Evolutionary conservation across 1,140 invertebrate genomes (phyloP).

Genomic region (Aphelinus certus): DNA sequence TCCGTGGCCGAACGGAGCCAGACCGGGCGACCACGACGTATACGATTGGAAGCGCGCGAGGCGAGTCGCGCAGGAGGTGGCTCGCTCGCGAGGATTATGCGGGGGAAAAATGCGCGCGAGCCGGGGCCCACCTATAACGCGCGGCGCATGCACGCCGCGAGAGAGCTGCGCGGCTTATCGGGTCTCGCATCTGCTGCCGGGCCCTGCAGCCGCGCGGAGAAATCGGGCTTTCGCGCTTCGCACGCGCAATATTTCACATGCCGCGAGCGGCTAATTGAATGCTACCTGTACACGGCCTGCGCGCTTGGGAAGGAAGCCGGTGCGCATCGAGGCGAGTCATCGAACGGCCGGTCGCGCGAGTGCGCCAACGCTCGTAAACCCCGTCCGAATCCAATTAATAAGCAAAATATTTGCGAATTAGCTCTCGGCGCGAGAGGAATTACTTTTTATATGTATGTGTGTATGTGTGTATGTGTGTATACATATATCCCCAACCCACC

Average conservation of each 20-base stretch:
- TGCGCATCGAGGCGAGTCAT: background rate
- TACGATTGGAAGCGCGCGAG: too few species aligned
- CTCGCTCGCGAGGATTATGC: too few species aligned
- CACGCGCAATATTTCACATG: conserved; percentile 62
- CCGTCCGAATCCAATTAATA: conserved; percentile 33
- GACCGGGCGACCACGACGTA: too few species aligned
- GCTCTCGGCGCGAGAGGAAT: background rate
- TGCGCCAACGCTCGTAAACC: conserved; percentile 15
- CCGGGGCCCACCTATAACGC: background rate
- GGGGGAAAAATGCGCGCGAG: too few species aligned
- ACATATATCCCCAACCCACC: too few species aligned
- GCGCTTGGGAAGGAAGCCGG: conserved; percentile 13
- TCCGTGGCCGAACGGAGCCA: too few species aligned
- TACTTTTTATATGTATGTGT: too few species aligned
- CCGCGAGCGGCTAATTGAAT: conserved; percentile 63
- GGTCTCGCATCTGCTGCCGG: conserved; percentile 7
- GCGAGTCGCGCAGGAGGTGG: too few species aligned
- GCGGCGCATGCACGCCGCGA: background rate
- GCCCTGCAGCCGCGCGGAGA: background rate
- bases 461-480: too few species aligned
- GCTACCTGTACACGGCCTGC: conserved; percentile 51
- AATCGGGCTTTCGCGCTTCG: conserved; percentile 11
- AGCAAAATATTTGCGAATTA: conserved; percentile 35
- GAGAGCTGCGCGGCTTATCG: too few species aligned
- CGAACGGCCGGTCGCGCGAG: background rate